phyloP scores from a whole-genome alignment of 2,888 invertebrate genomes.

The Bursaphelenchus okinawaensis region DNA sequence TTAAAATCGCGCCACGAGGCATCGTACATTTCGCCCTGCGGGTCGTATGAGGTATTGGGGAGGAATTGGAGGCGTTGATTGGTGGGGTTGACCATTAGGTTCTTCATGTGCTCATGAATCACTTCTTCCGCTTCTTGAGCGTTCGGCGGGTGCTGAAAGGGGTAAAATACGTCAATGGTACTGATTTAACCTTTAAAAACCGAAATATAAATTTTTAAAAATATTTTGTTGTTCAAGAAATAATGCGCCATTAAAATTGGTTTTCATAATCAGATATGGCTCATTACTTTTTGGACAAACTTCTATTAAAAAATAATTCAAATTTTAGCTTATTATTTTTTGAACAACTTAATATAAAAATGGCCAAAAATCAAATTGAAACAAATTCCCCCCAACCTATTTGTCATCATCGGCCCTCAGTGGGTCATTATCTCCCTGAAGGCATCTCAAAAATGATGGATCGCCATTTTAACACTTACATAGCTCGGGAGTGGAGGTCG shows the following conservation, averaged over 20 bases:
- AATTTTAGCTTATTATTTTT: no score
- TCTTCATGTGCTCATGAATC: conserved; percentile 35
- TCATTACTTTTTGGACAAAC: no score
- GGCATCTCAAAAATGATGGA: no score
- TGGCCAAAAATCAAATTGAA: no score
- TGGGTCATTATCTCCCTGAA: no score
- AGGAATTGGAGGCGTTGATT: conserved; percentile 24
- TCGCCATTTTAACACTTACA: conserved; percentile 24
- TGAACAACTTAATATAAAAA: not conserved
- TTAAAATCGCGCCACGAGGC: conserved; percentile 22
- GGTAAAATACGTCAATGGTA: not conserved
- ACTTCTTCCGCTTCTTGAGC: conserved; percentile 27
- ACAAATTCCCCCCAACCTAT: no score
- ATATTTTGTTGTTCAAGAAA: not conserved
- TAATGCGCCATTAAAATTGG: not conserved
- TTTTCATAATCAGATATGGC: no score
- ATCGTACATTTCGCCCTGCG: conserved; percentile 33
- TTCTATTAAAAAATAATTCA: no score
- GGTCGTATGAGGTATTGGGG: conserved; percentile 32
- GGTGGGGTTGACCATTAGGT: conserved; percentile 23
- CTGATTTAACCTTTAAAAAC: no score
- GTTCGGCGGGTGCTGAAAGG: conserved; percentile 26
- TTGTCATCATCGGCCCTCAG: no score
- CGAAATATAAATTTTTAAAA: no score
- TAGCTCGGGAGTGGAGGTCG: conserved; percentile 27